A percentile compares a stretch with the other conserved stretches of the same genome.
Conservation (phyloP, 2,888 invertebrate species). For the Odontocolon sp. region DNA sequence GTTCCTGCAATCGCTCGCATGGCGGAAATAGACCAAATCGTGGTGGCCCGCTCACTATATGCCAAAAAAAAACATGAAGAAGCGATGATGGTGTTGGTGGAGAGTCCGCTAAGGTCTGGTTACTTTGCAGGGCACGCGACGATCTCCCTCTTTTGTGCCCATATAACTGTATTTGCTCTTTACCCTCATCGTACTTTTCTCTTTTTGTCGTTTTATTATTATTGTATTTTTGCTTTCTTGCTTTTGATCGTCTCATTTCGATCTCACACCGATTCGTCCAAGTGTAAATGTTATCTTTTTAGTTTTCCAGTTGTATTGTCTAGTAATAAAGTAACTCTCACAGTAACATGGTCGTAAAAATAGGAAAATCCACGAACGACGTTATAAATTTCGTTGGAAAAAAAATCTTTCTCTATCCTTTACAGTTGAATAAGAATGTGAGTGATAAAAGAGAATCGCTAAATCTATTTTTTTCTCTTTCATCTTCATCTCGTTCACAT, state of each 20-base stretch:
- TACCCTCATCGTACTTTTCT: background rate
- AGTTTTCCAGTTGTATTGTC: too few species aligned
- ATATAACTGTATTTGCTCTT: constrained; percentile 62
- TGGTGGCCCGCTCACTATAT: background rate
- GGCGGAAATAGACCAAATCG: constrained; percentile 31
- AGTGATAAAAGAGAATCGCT: constrained; percentile 32
- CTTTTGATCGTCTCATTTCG: too few species aligned
- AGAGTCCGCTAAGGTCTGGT: constrained; percentile 59
- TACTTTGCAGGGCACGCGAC: constrained; percentile 40
- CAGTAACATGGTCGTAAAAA: too few species aligned
- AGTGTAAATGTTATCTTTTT: background rate
- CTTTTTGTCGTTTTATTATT: constrained; percentile 7
- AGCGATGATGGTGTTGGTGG: background rate
- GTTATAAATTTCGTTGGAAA: too few species aligned
- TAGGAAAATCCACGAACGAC: too few species aligned
- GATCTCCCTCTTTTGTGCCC: constrained; percentile 56
- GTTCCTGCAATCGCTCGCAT: constrained; percentile 14
- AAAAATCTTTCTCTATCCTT: background rate
- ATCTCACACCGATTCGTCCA: background rate
- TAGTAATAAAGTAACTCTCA: too few species aligned
- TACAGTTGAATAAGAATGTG: constrained; percentile 19
- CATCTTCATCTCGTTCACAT: background rate
- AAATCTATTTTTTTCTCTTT: constrained; percentile 4
- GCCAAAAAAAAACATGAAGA: constrained; percentile 1
- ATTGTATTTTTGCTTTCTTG: background rate